Conservation (phyloP, 2,888 invertebrate genomes). For the Euclidia mi region DNA sequence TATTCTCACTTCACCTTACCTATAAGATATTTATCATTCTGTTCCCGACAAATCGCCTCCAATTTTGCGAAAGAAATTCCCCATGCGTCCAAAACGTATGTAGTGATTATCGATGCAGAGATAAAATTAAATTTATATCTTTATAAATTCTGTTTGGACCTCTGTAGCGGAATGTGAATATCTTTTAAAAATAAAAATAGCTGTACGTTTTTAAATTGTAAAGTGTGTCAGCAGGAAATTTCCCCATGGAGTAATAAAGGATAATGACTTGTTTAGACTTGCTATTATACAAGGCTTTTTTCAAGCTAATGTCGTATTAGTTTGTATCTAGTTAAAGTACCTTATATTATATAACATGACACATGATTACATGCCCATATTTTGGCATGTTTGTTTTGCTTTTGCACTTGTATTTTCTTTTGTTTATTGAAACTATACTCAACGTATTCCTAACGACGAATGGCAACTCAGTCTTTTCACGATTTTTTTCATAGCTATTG, state of each 20-base stretch:
- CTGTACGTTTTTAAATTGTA: neutral
- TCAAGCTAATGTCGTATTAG: neutral
- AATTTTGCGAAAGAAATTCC: conserved; percentile 39
- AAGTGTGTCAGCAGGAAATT: conserved; percentile 4
- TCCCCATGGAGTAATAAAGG: conserved; percentile 7
- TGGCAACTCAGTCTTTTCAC: too few species aligned
- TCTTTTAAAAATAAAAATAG: too few species aligned
- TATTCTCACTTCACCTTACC: conserved; percentile 42
- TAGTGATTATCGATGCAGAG: conserved; percentile 18
- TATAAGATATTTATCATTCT: conserved; percentile 52
- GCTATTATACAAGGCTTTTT: neutral
- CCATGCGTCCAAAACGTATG: conserved; percentile 31
- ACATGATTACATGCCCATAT: too few species aligned
- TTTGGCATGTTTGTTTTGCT: too few species aligned
- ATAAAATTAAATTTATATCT: conserved; percentile 21
- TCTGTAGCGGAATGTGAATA: neutral
- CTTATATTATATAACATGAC: too few species aligned
- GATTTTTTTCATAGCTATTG: too few species aligned
- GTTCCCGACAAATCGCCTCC: conserved; percentile 39
- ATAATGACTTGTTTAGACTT: conserved; percentile 8
- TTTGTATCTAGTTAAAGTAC: neutral
- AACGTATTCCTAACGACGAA: too few species aligned
- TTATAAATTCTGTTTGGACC: conserved; percentile 20
- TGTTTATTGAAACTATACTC: too few species aligned
- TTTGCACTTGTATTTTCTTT: too few species aligned